These are phyloP conservation scores for Sebastes itinus DNA, from an alignment of 2,797 vertebrate genomes.

Conservation along the genomic window DNA sequence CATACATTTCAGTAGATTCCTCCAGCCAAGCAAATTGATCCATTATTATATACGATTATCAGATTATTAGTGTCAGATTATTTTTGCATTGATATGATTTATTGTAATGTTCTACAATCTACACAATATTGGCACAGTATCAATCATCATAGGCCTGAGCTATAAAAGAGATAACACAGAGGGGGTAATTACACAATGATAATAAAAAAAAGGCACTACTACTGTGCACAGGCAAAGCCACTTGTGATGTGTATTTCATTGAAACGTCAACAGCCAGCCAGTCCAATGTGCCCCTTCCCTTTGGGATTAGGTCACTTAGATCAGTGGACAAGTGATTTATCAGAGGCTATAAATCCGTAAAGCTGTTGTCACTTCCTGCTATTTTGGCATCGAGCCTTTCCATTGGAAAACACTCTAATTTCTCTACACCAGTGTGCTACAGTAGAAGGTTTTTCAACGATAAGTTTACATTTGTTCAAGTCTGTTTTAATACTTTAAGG, in stretches of 20 bases:
- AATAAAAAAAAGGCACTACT: not conserved
- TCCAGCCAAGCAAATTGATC: not conserved
- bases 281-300: not conserved
- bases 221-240: not conserved
- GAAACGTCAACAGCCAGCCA: not conserved
- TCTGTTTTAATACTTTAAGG: not conserved
- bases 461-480: not conserved
- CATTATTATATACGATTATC: not conserved
- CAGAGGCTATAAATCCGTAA: not conserved
- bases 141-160: not conserved
- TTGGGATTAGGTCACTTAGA: not conserved
- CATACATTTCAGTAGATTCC: not conserved
- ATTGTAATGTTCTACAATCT: not conserved
- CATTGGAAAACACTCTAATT: not conserved
- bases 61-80: not conserved
- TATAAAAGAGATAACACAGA: not conserved
- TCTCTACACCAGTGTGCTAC: not conserved
- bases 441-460: not conserved
- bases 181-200: not conserved
- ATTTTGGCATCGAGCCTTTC: not conserved
- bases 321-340: not conserved
- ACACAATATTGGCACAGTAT: not conserved
- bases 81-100: not conserved
- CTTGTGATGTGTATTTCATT: not conserved
- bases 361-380: not conserved